phyloP scores from a whole-genome alignment of 2,113 vertebrate genomes.

The Clinocottus analis region DNA sequence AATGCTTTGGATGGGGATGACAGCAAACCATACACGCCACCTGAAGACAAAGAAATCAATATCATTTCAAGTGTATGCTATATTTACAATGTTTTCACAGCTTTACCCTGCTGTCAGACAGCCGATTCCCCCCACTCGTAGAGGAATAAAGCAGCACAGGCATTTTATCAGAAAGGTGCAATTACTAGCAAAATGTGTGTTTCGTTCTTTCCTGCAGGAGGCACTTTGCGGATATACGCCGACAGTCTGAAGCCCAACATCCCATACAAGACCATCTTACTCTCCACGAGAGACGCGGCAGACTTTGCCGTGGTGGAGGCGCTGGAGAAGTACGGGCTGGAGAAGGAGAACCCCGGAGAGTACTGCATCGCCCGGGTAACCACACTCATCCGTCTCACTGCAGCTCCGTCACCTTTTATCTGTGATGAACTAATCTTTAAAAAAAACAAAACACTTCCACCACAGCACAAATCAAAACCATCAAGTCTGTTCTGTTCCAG shows the following conservation, averaged over 20 bases:
- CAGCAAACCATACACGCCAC: background rate
- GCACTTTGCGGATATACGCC: slow-evolving; percentile 95
- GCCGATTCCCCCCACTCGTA: too few species aligned
- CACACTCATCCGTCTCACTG: rapidly evolving
- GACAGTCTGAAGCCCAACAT: slow-evolving; percentile 98
- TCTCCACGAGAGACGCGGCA: slow-evolving; percentile 94
- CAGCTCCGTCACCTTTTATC: background rate
- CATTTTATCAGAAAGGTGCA: background rate
- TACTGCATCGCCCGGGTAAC: slow-evolving; percentile 96
- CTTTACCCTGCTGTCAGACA: too few species aligned
- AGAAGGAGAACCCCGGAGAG: slow-evolving; percentile 95
- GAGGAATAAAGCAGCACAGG: background rate
- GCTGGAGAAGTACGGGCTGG: slow-evolving; percentile 97
- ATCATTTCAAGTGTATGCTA: too few species aligned
- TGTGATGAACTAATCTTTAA: background rate
- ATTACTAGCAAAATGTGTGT: background rate
- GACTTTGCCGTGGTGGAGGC: slow-evolving; percentile 96
- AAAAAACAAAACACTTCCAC: background rate
- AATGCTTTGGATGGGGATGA: too few species aligned
- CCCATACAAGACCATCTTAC: slow-evolving; percentile 97
- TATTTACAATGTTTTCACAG: too few species aligned
- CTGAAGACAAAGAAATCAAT: too few species aligned
- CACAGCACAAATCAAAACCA: background rate
- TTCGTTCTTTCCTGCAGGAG: slow-evolving; percentile 81
- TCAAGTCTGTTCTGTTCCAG: background rate